These are phyloP conservation scores for Calliphora vicina DNA, from an alignment of 1,140 invertebrate genomes.

Conservation along the genomic window DNA sequence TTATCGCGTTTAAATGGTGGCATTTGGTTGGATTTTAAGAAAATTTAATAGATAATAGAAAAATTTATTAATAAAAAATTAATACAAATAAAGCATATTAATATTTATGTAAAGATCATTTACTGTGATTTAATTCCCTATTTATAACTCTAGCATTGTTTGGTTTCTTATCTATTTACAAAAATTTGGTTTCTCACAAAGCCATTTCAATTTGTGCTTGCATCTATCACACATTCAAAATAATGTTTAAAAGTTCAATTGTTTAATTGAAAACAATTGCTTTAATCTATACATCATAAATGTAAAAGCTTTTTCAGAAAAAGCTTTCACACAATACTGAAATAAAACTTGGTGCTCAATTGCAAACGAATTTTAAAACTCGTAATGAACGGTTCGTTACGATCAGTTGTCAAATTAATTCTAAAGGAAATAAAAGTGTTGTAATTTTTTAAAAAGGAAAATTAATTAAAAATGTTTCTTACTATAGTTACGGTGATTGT, in stretches of 20 bases:
- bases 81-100: too few relatives aligned
- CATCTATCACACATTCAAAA: too few relatives aligned
- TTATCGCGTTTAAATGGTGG: slow-evolving; percentile 45
- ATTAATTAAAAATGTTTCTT: background rate
- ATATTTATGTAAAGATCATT: too few relatives aligned
- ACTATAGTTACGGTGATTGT: background rate
- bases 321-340: background rate
- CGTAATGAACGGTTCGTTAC: background rate
- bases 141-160: too few relatives aligned
- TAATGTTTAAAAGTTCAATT: background rate
- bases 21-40: slow-evolving; percentile 51
- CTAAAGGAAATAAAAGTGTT: too few relatives aligned
- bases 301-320: background rate
- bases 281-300: background rate
- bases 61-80: too few relatives aligned
- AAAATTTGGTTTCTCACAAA: too few relatives aligned
- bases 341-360: background rate
- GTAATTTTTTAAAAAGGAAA: too few relatives aligned
- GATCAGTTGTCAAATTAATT: too few relatives aligned
- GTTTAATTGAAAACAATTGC: background rate
- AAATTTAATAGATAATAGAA: background rate
- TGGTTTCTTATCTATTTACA: too few relatives aligned
- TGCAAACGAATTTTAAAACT: background rate
- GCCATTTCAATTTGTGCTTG: too few relatives aligned
- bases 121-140: too few relatives aligned